phyloP scores from a whole-genome alignment of 1,140 invertebrate genomes.

The Trichomalopsis sarcophagae region DNA sequence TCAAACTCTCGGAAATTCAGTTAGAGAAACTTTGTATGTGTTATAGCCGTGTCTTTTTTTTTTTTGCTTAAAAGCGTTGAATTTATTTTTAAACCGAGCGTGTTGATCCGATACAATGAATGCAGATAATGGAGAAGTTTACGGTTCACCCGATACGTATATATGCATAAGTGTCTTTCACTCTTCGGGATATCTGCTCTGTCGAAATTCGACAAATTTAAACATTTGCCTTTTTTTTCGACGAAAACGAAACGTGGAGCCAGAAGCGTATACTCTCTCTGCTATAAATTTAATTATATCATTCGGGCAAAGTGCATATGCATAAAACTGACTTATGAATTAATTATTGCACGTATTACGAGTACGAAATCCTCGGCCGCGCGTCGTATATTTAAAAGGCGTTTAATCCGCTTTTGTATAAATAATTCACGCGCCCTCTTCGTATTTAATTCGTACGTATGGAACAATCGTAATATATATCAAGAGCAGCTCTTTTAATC shows the following conservation, averaged over 20 bases:
- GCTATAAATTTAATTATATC: too few relatives aligned
- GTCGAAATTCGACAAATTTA: too few relatives aligned
- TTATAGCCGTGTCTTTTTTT: background rate
- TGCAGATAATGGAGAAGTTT: constrained; percentile 1
- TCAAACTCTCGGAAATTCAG: constrained; percentile 43
- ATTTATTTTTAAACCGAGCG: constrained; percentile 24
- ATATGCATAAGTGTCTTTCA: background rate
- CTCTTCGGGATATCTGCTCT: too few relatives aligned
- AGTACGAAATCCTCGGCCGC: background rate
- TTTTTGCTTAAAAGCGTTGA: constrained; percentile 2
- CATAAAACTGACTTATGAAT: background rate
- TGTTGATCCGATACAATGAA: background rate
- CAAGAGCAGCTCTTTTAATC: too few relatives aligned
- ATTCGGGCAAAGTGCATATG: background rate
- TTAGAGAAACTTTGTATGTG: constrained; percentile 30
- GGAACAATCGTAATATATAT: too few relatives aligned
- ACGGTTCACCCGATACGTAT: background rate
- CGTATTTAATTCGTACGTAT: too few relatives aligned
- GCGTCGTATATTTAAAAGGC: background rate
- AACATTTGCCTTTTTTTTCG: too few relatives aligned
- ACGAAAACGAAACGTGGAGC: too few relatives aligned
- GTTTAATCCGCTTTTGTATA: background rate
- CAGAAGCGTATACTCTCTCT: too few relatives aligned
- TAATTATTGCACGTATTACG: background rate
- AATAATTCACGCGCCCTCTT: background rate